Evolutionary conservation across 2,113 vertebrate genomes (phyloP), one percentile per base, ranked within the genome.

Genomic region (Polypterus senegalus): DNA sequence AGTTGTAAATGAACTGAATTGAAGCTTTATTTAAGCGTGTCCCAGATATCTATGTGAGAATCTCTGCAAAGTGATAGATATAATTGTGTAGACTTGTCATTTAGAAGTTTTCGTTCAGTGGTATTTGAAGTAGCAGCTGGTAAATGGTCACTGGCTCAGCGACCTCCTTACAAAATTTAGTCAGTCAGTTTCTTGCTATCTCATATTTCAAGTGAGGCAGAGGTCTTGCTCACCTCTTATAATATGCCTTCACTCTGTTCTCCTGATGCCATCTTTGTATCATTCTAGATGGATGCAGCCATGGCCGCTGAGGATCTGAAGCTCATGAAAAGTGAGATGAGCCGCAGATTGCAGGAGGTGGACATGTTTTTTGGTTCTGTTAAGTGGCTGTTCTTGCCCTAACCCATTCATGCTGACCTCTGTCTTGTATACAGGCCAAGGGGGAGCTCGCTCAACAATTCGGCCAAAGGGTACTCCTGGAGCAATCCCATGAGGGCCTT

Each of bases 221-320:
- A 27, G 27, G 27, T 27, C 27, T 27, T 27, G 27, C 27, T 27
- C 27, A 27, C 27, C 27, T 27, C 27, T 27, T 27, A 27, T 27
- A 27, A 27, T 27, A 27, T 27, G 27, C 2, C 27, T 27, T 27
- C 27, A 27, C 27, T 27, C 27, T 27, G 27, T 27, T 27, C 27
- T 27, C 27, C 27, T 27, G 27, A 27, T 27, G 27, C 27, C 2
- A 56, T 9, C 9, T n/a, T 5, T 58, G n/a, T 58, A 45, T 7
- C 67, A 5, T 66, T 73, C 67, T 67, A 90, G 85, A 77, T 78
- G 68, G 76, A 82, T 44, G 70, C 74, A 55, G 70, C 74, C 2
- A 46, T 80, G 51, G 74, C 81, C 59, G 81, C 82, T 47, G 80
- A 87, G 60, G 78, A 87, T 52, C 66, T 86, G 49, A 87, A 81